Base-by-base conservation (phyloP, 2,888 invertebrate species). In the Hypomecis punctinalis region DNA sequence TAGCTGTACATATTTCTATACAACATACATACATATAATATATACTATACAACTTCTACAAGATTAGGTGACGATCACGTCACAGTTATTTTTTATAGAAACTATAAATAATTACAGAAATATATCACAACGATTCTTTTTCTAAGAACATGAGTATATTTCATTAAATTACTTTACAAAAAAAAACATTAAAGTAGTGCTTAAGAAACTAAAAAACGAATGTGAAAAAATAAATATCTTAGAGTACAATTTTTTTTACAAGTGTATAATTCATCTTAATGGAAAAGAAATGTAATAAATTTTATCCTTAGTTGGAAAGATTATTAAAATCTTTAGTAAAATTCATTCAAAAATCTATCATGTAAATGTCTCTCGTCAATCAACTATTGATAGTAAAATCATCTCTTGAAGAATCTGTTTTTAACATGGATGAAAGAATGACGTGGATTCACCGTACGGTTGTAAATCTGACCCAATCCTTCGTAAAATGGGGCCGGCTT, bases 81-180 rank as follows among this genome's bases (percentile, higher is more conserved):
- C 36, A 36, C 13, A 5, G 13, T 51, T 37, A 37, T 37, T 11
- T 5, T 35, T 10, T 6, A 37, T 11, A 36, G 7, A 49, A 48
- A 33, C 3, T n/a, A n/a, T 33, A 48, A 40, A 35, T 48, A 37
- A 51, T 40, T 40, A 52, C 10, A 52, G 60, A 59, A 49, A 64
- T 56, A 66, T 62, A 53, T 54, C 45, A 49, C 47, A 63, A 54
- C 36, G 40, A 60, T 67, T 67, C 61, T 63, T 68, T 53, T 23
- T 47, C 23, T 55, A 62, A 66, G 67, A 66, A 71, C 57, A 63
- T 47, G 61, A 66, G 66, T 61, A 71, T 63, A 55, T 56, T 64
- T 48, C 65, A 23, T 49, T 49, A 43, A 57, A 23, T 53, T 10
- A 55, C 23, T 42, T 36, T 9, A 43, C 10, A 61, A 57, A 49